Evolutionary conservation across 1,140 invertebrate genomes (phyloP), one percentile per base, ranked within the genome.

Genomic region (Drosophila willistoni): DNA sequence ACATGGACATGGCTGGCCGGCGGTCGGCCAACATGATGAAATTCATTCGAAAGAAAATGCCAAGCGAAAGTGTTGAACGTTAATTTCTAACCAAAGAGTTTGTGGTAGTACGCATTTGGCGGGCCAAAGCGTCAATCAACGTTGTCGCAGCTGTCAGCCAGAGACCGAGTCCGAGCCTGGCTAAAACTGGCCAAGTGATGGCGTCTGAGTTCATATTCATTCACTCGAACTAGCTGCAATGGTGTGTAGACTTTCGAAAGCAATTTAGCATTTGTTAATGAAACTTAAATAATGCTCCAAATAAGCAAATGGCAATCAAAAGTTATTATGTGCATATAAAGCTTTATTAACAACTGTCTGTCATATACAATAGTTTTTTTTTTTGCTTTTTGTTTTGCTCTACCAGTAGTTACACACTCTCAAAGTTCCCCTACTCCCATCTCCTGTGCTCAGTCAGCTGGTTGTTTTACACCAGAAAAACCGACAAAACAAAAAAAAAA

Each of bases 181-280:
- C 17, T 12, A 22, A 51, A 19, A 19, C 44, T 22, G 9, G 17
- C 44, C 44, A 22, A 19, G 44, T 22, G 17, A 9, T 19, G 39
- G 44, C 17, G 44, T 47, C 14, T 47, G 29, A 29, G 29, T 29
- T 29, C 29, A 29, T 29, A 29, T 29, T 29, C 29, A 29, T 29
- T 29, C 29, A 29, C 29, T 29, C 29, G 29, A 29, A 29, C 29
- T 29, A 29, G 29, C 34, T 36, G 34, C 34, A 36, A 36, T 36
- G 34, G 44, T 62, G 29, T 39, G 19, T 62, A 67, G 55, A 87
- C 83, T 89, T 87, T 87, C 83, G 80, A 87, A 87, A 89, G 71
- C 72, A 82, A 83, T 87, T 87, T 87, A 89, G 77, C 71, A 89
- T 87, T 82, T 84, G 84, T 89, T 89, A 89, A 87, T 87, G 76